Evolutionary conservation across 2,888 invertebrate species (phyloP).

Genomic region (Noctua janthe): DNA sequence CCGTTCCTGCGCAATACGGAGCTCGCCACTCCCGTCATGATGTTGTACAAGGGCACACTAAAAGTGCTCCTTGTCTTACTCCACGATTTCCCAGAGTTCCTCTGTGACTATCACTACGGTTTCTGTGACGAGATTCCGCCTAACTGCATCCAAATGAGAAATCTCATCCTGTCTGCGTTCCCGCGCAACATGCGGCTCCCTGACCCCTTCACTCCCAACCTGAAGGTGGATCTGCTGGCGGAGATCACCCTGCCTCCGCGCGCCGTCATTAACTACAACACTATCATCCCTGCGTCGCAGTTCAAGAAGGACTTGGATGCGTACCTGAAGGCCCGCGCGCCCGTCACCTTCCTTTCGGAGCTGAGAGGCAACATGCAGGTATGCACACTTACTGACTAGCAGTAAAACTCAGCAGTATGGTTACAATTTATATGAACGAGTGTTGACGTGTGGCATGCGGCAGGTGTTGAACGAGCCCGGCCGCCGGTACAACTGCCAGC

Average conservation of each 20-base stretch:
- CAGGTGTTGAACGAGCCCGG: constrained; percentile 95
- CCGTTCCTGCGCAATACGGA: constrained; percentile 99
- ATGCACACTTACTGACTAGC: constrained; percentile 36
- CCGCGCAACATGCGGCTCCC: constrained; percentile 99
- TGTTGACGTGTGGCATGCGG: not conserved
- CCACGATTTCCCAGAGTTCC: constrained; percentile 99
- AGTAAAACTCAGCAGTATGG: not conserved
- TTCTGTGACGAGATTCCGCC: constrained; percentile 99
- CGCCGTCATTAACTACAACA: constrained; percentile 96
- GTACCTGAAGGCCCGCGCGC: constrained; percentile 97
- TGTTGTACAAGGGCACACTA: constrained; percentile 98
- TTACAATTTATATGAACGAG: not conserved
- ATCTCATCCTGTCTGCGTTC: constrained; percentile 99
- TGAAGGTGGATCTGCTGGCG: constrained; percentile 97
- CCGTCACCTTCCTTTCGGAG: constrained; percentile 98
- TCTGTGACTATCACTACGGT: constrained; percentile 99
- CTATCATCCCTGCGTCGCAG: constrained; percentile 95
- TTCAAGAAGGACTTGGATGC: constrained; percentile 99
- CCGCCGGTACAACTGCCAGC: constrained; percentile 97
- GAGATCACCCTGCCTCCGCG: constrained; percentile 97
- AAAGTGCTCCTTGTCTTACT: constrained; percentile 98
- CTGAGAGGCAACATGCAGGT: constrained; percentile 97
- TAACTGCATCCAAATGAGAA: constrained; percentile 99
- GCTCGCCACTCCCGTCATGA: constrained; percentile 97
- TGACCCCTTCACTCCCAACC: constrained; percentile 99